Conservation (phyloP, 2,888 invertebrate species). For the Idaea straminata region DNA sequence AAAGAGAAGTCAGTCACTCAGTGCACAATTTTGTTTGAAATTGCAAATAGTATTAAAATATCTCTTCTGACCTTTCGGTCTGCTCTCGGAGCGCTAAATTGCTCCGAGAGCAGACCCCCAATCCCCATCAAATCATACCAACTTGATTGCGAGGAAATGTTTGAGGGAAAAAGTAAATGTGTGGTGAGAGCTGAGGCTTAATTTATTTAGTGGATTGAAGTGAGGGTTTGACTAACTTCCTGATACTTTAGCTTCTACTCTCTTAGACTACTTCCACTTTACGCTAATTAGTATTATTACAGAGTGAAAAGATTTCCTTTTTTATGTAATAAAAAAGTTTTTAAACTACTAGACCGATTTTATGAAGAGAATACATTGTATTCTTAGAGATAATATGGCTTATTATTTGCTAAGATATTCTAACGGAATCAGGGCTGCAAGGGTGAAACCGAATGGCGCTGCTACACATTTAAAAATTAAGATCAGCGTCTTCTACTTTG, state of each 20-base stretch:
- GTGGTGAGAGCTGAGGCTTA: neutral
- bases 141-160: neutral
- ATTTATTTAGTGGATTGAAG: neutral
- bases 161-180: neutral
- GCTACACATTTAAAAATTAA: too few relatives aligned
- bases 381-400: too few relatives aligned
- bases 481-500: too few relatives aligned
- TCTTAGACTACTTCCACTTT: neutral
- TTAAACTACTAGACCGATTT: neutral
- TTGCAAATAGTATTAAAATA: neutral
- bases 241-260: constrained; percentile 3
- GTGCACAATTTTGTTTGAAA: neutral
- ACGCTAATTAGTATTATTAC: too few relatives aligned
- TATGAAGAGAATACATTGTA: neutral
- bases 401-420: too few relatives aligned
- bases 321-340: too few relatives aligned
- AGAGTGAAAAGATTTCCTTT: too few relatives aligned
- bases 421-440: too few relatives aligned
- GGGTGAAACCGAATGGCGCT: too few relatives aligned
- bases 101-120: too few relatives aligned
- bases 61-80: neutral
- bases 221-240: neutral
- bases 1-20: too few relatives aligned
- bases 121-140: neutral
- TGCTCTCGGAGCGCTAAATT: neutral